Evolutionary conservation across 1,140 invertebrate genomes (phyloP).

Genomic region (Brachystomella parvula): DNA sequence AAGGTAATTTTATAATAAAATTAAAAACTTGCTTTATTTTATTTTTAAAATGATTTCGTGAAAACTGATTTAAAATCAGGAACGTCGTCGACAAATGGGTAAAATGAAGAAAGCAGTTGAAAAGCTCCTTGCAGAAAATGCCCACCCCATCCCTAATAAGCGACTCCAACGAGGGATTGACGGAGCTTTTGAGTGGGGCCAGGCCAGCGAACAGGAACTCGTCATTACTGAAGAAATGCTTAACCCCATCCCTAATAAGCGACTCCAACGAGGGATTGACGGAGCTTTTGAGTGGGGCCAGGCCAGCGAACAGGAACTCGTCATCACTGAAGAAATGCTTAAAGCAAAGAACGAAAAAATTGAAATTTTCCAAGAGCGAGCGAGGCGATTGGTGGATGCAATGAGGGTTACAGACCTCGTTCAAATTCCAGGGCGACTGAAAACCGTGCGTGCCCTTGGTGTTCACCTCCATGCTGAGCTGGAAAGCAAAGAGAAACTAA

Average conservation of each 20-base stretch:
- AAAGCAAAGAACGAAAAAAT: conserved; percentile 13
- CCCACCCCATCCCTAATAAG: neutral
- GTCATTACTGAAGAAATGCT: conserved; percentile 2
- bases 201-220: neutral
- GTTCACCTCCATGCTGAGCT: conserved; percentile 8
- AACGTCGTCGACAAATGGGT: conserved; percentile 20
- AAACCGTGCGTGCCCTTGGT: conserved; percentile 11
- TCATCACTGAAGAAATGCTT: conserved; percentile 1
- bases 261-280: neutral
- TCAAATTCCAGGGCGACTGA: conserved; percentile 22
- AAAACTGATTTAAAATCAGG: no score
- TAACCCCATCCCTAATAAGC: neutral
- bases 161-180: neutral
- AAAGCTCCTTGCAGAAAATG: conserved; percentile 19
- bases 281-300: neutral
- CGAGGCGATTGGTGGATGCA: conserved; percentile 23
- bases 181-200: neutral
- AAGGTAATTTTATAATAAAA: no score
- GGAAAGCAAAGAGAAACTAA: conserved; percentile 13
- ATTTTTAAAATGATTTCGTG: no score
- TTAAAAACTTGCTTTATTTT: no score
- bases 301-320: neutral
- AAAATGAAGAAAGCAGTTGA: conserved; percentile 29
- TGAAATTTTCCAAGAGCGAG: conserved; percentile 22
- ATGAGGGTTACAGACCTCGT: conserved; percentile 24